Evolutionary conservation across 2,797 vertebrate species (phyloP), one percentile per base, ranked within the genome.

Genomic region (Melanotaenia nigrans): DNA sequence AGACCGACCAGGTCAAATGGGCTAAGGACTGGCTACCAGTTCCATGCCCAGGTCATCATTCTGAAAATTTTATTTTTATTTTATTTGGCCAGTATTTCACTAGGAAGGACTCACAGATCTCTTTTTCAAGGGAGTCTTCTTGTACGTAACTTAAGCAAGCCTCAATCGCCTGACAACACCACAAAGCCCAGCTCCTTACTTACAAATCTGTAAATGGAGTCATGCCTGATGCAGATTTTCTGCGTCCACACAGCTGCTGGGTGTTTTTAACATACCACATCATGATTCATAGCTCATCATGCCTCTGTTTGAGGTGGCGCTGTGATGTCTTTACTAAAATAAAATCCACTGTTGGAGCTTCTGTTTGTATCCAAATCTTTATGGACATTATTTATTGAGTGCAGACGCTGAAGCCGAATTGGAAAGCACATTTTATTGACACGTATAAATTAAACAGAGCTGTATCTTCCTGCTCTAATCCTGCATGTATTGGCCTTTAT

Each of bases 401-500:
- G n/a, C 33, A 68, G 61, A 61, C 68, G 62, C 70, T 63, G 69
- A 68, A 24, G 58, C 28, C 45, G 57, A 75, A 61, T 58, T 42
- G 59, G 49, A 70, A 66, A 70, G 16, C 40, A 18, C 7, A 28
- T 75, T 90, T 86, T 86, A 86, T 78, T 49, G 72, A 49, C 38
- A 4, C n/a, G 32, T 66, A 40, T 87, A 85, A 85, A 84, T 58
- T 65, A 56, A 33, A 51, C 62, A 33, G 81, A 79, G 70, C 62
- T 45, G 61, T 38, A 68, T 65, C 68, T 82, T 84, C 80, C 75
- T 81, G 56, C 64, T 72, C 20, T 88, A 77, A 92, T 90, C 90
- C 87, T 71, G 22, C 56, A 45, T 72, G 38, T 64, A 32, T 68
- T 69, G 68, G 65, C n/a, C 53, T 82, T 75, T 25, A 71, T 79